Conservation (phyloP, 2,113 vertebrate species). For the Vidua macroura region DNA sequence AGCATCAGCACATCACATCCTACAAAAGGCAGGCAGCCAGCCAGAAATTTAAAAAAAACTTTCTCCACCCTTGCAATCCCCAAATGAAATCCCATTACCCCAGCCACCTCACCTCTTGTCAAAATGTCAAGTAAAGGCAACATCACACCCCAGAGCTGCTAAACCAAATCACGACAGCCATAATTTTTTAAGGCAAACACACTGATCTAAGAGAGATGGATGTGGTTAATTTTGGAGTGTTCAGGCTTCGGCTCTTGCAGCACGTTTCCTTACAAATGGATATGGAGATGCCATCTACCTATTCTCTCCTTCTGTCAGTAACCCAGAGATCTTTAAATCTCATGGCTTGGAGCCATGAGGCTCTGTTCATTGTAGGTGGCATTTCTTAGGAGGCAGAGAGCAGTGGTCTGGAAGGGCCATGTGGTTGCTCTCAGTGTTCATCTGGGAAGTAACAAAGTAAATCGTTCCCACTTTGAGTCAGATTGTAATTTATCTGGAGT, state of each 20-base stretch:
- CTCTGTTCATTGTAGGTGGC: neutral
- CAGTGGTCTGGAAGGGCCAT: neutral
- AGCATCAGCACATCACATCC: slow-evolving; percentile 8
- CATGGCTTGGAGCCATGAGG: neutral
- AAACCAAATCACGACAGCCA: neutral
- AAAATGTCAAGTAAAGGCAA: slow-evolving; percentile 31
- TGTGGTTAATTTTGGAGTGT: neutral
- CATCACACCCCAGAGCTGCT: neutral
- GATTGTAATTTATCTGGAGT: slow-evolving; percentile 19
- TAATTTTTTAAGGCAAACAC: neutral
- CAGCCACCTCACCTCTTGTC: slow-evolving; percentile 21
- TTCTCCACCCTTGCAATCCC: slow-evolving; percentile 28
- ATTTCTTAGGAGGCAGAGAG: neutral
- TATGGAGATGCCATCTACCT: neutral
- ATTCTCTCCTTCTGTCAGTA: neutral
- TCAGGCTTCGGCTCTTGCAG: neutral
- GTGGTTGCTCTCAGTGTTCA: neutral
- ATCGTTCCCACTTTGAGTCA: neutral
- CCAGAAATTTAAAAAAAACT: neutral
- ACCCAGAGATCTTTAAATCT: neutral
- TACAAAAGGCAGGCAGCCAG: neutral
- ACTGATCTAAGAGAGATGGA: neutral
- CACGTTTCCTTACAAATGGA: neutral
- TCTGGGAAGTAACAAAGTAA: neutral
- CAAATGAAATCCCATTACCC: neutral